Percentiles rank a stretch among this genome's conserved stretches.
Conservation (phyloP, 2,888 invertebrate genomes). For the Dasypogon diadema region DNA sequence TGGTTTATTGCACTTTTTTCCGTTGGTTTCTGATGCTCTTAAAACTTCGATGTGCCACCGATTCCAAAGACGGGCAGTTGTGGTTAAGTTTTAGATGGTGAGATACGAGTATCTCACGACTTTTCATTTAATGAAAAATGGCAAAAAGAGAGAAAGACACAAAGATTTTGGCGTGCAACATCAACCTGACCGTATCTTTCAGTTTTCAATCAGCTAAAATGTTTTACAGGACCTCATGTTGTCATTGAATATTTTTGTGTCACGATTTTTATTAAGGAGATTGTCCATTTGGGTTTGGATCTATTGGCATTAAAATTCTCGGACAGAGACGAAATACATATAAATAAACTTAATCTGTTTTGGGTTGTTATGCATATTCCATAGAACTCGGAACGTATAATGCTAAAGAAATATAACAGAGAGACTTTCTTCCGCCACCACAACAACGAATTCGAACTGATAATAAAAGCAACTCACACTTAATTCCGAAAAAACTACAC, state of each 20-base stretch:
- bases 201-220: constrained; percentile 27
- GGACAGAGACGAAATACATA: no score
- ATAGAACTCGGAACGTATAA: no score
- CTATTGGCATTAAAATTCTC: no score
- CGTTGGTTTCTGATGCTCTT: background rate
- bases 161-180: background rate
- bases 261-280: constrained; percentile 7
- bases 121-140: constrained; percentile 45
- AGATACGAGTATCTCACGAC: constrained; percentile 36
- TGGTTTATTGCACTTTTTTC: background rate
- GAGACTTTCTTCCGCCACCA: no score
- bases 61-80: background rate
- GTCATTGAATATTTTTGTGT: constrained; percentile 25
- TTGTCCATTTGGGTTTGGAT: no score
- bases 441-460: no score
- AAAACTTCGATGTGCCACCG: background rate
- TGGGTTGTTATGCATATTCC: no score
- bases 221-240: constrained; percentile 17
- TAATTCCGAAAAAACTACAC: no score
- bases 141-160: constrained; percentile 3
- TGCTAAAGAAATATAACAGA: no score
- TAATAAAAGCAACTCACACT: no score
- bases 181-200: constrained; percentile 32
- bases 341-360: no score
- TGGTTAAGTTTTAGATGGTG: background rate